These are phyloP conservation scores for Stenotaenia linearis DNA, from an alignment of 2,888 invertebrate species.

Conservation along the genomic window DNA sequence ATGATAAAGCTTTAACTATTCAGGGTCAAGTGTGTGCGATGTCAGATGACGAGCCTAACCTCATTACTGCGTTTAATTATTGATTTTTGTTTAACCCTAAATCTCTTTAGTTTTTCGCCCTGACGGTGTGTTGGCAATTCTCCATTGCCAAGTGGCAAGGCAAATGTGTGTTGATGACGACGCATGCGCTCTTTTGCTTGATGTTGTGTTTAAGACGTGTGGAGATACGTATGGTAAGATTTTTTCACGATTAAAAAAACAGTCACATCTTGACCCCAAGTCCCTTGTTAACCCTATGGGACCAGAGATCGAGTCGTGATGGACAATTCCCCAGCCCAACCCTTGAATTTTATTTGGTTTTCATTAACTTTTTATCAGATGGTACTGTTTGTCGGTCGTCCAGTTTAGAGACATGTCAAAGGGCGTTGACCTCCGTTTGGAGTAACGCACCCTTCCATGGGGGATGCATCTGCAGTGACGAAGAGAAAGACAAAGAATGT, in stretches of 20 bases:
- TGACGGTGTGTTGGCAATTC: constrained; percentile 5
- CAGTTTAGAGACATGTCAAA: constrained; percentile 66
- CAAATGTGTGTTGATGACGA: constrained; percentile 85
- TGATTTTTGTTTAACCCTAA: not conserved
- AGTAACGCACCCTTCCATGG: constrained; percentile 90
- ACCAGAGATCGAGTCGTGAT: no score
- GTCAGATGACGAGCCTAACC: not conserved
- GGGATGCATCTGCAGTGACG: constrained; percentile 85
- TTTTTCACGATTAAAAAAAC: not conserved
- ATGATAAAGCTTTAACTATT: not conserved
- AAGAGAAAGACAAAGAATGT: constrained; percentile 83
- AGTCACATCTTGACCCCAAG: no score
- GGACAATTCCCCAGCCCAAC: no score
- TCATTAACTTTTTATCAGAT: constrained; percentile 13
- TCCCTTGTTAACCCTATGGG: no score
- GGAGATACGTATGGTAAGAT: constrained; percentile 49
- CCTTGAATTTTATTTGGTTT: no score
- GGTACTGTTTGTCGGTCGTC: constrained; percentile 26
- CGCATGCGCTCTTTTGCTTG: constrained; percentile 81
- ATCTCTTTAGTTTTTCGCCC: not conserved
- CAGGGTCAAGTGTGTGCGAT: not conserved
- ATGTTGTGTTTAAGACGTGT: constrained; percentile 84
- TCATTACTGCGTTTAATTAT: not conserved
- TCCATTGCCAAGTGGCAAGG: constrained; percentile 73
- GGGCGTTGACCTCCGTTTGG: constrained; percentile 78